Base-by-base conservation (phyloP, 37 sponge, comb jelly and placozoan genomes). In the Diacarnus erythraeanus region DNA sequence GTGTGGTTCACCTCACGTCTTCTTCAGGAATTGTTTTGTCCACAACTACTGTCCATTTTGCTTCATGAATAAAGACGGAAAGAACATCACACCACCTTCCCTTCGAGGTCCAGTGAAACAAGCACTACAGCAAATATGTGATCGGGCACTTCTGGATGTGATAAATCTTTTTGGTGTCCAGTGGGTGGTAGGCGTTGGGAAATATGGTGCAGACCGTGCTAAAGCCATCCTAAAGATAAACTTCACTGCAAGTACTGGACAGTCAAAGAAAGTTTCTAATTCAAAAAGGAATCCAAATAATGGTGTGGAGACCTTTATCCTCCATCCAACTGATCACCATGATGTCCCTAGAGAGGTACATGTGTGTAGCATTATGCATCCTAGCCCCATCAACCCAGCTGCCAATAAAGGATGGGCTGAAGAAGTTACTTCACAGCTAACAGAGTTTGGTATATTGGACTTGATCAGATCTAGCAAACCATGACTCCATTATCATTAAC, bases 11-110 rank as follows among this genome's bases (percentile, higher is more conserved):
- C 85, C 92, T 9, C 69, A 84, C 1, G 27, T 20, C 2, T 87
- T 87, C 71, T 92, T 92, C 69, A 80, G 26, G 23, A 87, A 84
- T 77, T 87, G 92, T 57, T 92, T 79, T 47, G 92, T 92, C 5
- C 85, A 87, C 76, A 92, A 92, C 57, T 92, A 92, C 81, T 92
- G 92, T 59, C 88, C 92, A 0, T 66, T 86, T 10, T 87, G 92
- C 38, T 92, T 87, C 77, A 87, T 92, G 88, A 51, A 75, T 0
- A 59, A 69, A n/a, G 51, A 69, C 20, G 92, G 92, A 20, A 92
- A 92, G 65, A 92, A 92, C 66, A 63, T 92, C 42, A 92, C 92
- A 38, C 92, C 92, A 59, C 81, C 92, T 3, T 66, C 27, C 8
- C 31, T 87, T 0, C 87, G 80, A 47, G 68, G 12, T n/a, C 40